Conservation (phyloP, 2,113 vertebrate genomes). For the Mus spicilegus region DNA sequence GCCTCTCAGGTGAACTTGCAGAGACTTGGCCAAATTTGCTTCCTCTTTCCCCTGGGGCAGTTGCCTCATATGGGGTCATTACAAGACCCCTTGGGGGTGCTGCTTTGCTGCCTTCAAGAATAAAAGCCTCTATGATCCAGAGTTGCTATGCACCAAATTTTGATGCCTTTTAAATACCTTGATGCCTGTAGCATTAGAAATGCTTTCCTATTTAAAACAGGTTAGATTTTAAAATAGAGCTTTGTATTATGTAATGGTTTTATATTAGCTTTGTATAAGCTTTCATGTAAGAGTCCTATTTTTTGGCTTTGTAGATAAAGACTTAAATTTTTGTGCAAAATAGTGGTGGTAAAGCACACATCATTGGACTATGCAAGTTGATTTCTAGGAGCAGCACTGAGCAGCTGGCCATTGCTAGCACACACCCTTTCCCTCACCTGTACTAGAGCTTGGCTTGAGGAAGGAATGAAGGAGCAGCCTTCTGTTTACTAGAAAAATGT, state of each 20-base stretch:
- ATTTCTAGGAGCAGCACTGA: conserved; percentile 82
- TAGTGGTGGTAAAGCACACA: conserved; percentile 89
- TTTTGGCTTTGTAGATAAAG: conserved; percentile 88
- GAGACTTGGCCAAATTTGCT: conserved; percentile 52
- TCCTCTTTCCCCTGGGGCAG: conserved; percentile 51
- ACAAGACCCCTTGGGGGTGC: conserved; percentile 52
- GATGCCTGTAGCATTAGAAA: conserved; percentile 96
- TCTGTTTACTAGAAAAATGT: conserved; percentile 61
- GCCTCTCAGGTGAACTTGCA: conserved; percentile 45
- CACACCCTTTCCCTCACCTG: conserved; percentile 39
- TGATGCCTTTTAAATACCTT: conserved; percentile 96
- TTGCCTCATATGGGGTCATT: conserved; percentile 65
- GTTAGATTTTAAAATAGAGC: conserved; percentile 83
- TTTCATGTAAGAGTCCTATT: conserved; percentile 89
- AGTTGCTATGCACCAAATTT: conserved; percentile 97
- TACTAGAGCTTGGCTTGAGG: conserved; percentile 7
- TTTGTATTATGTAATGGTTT: conserved; percentile 87
- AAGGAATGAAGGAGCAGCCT: conserved; percentile 45
- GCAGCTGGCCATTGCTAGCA: conserved; percentile 82
- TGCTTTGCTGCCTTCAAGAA: conserved; percentile 75
- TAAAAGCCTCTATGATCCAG: conserved; percentile 88
- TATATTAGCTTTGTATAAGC: conserved; percentile 92
- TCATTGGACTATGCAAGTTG: conserved; percentile 93
- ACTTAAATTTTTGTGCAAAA: conserved; percentile 86
- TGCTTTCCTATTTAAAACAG: conserved; percentile 89